phyloP scores from a whole-genome alignment of 1,140 invertebrate species.

The Cotesia typhae region DNA sequence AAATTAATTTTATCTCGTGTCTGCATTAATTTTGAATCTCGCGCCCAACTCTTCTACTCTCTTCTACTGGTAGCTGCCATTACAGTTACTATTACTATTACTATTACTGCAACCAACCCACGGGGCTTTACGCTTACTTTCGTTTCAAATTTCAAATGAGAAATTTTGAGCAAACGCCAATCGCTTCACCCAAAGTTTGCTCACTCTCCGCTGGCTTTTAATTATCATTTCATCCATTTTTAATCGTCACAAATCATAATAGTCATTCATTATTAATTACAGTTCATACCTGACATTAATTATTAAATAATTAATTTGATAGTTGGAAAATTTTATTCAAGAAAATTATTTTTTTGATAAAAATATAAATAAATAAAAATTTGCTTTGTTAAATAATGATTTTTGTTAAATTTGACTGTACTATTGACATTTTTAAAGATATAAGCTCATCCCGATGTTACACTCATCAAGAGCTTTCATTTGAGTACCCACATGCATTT shows the following conservation, averaged over 20 bases:
- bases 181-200: background rate
- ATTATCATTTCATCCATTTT: background rate
- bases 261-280: too few relatives aligned
- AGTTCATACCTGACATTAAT: too few relatives aligned
- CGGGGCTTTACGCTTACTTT: conserved; percentile 33
- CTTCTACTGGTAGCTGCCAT: background rate
- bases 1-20: conserved; percentile 67
- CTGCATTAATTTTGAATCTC: conserved; percentile 59
- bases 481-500: too few relatives aligned
- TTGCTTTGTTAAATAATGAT: too few relatives aligned
- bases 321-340: background rate
- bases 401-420: too few relatives aligned
- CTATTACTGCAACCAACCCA: conserved; percentile 1
- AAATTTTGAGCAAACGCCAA: conserved; percentile 20
- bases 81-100: too few relatives aligned
- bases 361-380: too few relatives aligned
- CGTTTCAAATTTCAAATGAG: conserved; percentile 34
- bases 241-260: too few relatives aligned
- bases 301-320: too few relatives aligned
- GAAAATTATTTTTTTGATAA: background rate
- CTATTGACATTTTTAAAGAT: too few relatives aligned
- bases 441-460: too few relatives aligned
- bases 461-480: too few relatives aligned
- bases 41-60: conserved; percentile 13
- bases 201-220: conserved; percentile 1